Evolutionary conservation across 1,140 invertebrate species (phyloP).

Genomic region (Drosophila teissieri): DNA sequence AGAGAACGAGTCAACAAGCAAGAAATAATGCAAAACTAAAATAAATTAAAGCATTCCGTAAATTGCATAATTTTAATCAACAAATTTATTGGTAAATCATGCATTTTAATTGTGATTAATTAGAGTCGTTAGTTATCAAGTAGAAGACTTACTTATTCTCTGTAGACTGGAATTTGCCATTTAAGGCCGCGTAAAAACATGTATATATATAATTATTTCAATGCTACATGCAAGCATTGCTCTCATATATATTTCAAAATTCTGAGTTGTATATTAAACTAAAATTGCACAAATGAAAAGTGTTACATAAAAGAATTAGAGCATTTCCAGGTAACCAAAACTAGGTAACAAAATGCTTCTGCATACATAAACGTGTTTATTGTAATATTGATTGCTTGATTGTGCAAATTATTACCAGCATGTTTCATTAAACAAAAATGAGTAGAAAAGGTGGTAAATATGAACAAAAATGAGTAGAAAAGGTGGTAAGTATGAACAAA

Average conservation of each 20-base stretch:
- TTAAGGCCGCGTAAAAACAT: neutral
- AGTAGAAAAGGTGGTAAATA: neutral
- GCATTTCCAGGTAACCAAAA: slow-evolving; percentile 9
- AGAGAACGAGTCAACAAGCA: neutral
- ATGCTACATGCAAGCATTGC: no score
- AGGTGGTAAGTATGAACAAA: slow-evolving; percentile 5
- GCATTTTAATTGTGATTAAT: slow-evolving; percentile 66
- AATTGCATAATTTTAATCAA: slow-evolving; percentile 41
- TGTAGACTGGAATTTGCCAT: no score
- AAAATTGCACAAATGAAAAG: slow-evolving; percentile 37
- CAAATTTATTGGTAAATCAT: slow-evolving; percentile 26
- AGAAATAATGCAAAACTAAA: slow-evolving; percentile 1
- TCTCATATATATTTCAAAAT: slow-evolving; percentile 3
- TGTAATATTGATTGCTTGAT: slow-evolving; percentile 42
- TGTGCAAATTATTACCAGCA: slow-evolving; percentile 46
- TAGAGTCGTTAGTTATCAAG: slow-evolving; percentile 13
- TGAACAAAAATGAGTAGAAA: slow-evolving; percentile 18
- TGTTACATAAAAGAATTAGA: slow-evolving; percentile 48
- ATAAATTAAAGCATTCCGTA: slow-evolving; percentile 19
- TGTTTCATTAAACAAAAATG: slow-evolving; percentile 43
- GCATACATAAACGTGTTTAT: slow-evolving; percentile 27
- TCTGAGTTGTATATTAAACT: slow-evolving; percentile 17
- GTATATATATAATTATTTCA: neutral
- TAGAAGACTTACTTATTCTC: neutral
- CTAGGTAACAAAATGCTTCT: slow-evolving; percentile 17